Evolutionary conservation across 2,113 vertebrate species (phyloP).

Genomic region (Corynorhinus townsendii): DNA sequence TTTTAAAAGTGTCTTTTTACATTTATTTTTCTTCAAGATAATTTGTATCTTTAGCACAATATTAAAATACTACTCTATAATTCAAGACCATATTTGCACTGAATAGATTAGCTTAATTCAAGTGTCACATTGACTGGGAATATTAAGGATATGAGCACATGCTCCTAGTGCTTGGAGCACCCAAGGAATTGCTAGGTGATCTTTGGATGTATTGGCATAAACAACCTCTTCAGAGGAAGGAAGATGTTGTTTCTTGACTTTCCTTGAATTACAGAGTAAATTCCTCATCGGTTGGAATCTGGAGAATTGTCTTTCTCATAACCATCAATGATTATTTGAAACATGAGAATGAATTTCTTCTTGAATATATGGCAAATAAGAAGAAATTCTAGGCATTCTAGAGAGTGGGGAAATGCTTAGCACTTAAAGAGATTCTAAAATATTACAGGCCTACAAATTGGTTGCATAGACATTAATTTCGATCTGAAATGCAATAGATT

Average conservation of each 20-base stretch:
- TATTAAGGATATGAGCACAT: constrained; percentile 39
- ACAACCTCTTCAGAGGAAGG: constrained; percentile 44
- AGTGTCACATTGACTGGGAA: constrained; percentile 68
- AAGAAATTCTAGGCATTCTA: not conserved
- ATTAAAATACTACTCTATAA: constrained; percentile 69
- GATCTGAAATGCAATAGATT: not conserved
- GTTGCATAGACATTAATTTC: not conserved
- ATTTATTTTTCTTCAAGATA: constrained; percentile 23
- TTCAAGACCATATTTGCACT: constrained; percentile 75
- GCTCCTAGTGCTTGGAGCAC: constrained; percentile 15
- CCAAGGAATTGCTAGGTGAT: constrained; percentile 50
- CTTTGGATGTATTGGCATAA: not conserved
- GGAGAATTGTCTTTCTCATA: not conserved
- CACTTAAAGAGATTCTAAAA: not conserved
- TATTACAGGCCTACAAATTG: not conserved
- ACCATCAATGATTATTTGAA: not conserved
- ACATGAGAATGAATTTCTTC: not conserved
- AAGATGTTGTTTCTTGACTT: not conserved
- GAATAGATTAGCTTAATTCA: constrained; percentile 73
- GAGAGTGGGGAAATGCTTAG: not conserved
- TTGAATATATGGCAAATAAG: too few relatives aligned
- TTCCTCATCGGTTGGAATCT: not conserved
- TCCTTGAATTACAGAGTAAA: not conserved
- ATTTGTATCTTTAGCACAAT: constrained; percentile 18
- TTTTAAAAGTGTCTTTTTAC: not conserved